Percentiles rank a stretch among this genome's conserved stretches.
phyloP scores from a whole-genome alignment of 2,113 vertebrate genomes.

The Eurypyga helias region DNA sequence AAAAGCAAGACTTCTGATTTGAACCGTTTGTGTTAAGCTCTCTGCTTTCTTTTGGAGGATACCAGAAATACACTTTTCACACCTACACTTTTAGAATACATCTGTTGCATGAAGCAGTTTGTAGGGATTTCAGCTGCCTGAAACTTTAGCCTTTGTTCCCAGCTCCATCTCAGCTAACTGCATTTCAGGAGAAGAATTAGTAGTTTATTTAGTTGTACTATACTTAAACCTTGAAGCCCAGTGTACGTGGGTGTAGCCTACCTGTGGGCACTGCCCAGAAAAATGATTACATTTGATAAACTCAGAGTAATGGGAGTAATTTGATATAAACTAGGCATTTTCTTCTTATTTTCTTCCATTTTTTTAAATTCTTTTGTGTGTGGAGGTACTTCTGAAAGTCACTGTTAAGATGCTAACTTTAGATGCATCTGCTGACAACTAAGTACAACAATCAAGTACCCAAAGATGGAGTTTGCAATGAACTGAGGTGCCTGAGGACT shows the following conservation, averaged over 20 bases:
- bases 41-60: background rate
- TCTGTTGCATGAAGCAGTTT: conserved; percentile 22
- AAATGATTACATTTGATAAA: background rate
- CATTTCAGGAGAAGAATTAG: background rate
- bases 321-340: background rate
- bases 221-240: background rate
- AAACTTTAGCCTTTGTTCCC: background rate
- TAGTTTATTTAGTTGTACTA: background rate
- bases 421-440: background rate
- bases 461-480: background rate
- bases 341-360: background rate
- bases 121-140: background rate
- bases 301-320: background rate
- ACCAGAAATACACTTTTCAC: conserved; percentile 36
- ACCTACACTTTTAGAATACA: conserved; percentile 28
- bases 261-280: background rate
- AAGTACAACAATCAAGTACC: background rate
- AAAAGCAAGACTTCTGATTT: background rate
- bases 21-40: background rate
- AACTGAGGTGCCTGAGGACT: background rate
- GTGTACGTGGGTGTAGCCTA: background rate
- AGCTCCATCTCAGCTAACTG: background rate
- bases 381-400: background rate
- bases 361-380: background rate
- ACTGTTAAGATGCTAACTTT: background rate